Percentiles rank a stretch among this genome's conserved stretches.
Evolutionary conservation across 2,888 invertebrate genomes (phyloP).

Genomic region (Watsonalla cultraria): DNA sequence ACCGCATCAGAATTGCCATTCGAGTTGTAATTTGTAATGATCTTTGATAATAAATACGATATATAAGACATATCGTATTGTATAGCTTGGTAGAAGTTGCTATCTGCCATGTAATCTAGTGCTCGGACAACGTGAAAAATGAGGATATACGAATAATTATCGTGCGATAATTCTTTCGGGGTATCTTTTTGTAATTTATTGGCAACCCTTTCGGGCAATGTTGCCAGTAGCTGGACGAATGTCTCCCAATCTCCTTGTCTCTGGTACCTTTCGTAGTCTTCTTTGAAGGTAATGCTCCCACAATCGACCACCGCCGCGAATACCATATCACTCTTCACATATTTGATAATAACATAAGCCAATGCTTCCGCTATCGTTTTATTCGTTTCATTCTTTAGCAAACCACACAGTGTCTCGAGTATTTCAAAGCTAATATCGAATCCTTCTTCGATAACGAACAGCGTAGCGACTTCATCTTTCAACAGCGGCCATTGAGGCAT

Average conservation of each 20-base stretch:
- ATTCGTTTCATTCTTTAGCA: constrained; percentile 61
- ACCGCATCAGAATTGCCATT: constrained; percentile 65
- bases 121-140: constrained; percentile 79
- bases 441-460: constrained; percentile 78
- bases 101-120: constrained; percentile 79
- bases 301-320: constrained; percentile 68
- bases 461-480: constrained; percentile 50
- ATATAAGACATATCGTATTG: constrained; percentile 62
- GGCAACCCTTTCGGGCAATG: constrained; percentile 84
- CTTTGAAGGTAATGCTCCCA: constrained; percentile 29
- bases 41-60: constrained; percentile 80
- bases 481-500: constrained; percentile 79
- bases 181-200: constrained; percentile 80
- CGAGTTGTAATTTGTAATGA: constrained; percentile 77
- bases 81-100: constrained; percentile 39
- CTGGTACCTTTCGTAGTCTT: constrained; percentile 22
- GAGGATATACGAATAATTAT: constrained; percentile 78
- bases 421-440: constrained; percentile 66
- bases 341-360: constrained; percentile 58
- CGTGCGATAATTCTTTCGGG: constrained; percentile 77
- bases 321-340: constrained; percentile 79
- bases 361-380: constrained; percentile 45
- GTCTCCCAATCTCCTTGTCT: constrained; percentile 62
- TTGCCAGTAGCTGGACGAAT: constrained; percentile 80
- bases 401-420: constrained; percentile 62